Evolutionary conservation across 2,797 vertebrate species (phyloP).

Genomic region (Manis javanica): DNA sequence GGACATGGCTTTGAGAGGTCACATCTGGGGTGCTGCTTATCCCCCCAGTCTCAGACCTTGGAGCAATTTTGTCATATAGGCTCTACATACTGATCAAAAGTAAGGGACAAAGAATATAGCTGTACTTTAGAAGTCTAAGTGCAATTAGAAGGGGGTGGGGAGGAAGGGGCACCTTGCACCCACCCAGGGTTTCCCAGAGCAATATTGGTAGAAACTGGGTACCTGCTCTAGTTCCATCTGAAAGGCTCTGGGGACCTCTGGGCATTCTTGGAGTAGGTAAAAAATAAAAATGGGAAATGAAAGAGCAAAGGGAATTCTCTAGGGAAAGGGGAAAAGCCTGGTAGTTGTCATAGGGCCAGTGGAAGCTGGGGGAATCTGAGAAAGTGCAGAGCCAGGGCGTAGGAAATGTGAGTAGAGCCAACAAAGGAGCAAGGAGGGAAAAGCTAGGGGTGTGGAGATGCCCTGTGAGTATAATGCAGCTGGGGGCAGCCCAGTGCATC

Average conservation of each 20-base stretch:
- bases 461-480: not conserved
- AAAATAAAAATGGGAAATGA: not conserved
- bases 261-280: not conserved
- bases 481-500: not conserved
- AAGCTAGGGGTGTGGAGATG: slow-evolving; percentile 16
- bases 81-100: not conserved
- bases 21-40: not conserved
- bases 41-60: not conserved
- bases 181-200: not conserved
- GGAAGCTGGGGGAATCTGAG: not conserved
- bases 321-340: not conserved
- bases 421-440: not conserved
- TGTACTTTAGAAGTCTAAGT: not conserved
- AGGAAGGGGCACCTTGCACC: rapidly evolving
- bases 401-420: not conserved
- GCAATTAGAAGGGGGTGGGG: not conserved
- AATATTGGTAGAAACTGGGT: not conserved
- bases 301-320: not conserved
- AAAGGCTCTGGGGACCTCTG: not conserved
- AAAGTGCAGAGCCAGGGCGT: not conserved
- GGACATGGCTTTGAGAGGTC: not conserved
- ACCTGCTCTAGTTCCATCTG: not conserved
- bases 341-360: not conserved
- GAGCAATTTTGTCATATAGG: not conserved
- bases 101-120: not conserved